A percentile compares a stretch with the other conserved stretches of the same genome.
phyloP scores from a whole-genome alignment of 1,140 invertebrate species.

The Homarus americanus region DNA sequence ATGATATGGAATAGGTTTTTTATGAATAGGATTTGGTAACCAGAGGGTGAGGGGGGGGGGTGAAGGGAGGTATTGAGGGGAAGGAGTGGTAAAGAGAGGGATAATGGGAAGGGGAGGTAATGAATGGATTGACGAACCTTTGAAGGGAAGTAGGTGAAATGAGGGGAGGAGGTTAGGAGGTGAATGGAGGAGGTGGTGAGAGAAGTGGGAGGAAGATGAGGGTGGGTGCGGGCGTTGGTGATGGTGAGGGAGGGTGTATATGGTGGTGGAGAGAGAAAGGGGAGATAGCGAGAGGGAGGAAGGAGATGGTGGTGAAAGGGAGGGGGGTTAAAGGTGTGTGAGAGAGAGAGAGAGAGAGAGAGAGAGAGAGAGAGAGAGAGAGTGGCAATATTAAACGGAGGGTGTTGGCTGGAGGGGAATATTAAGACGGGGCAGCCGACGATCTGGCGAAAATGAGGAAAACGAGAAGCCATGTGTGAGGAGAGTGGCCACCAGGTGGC shows the following conservation, averaged over 20 bases:
- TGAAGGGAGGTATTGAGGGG: too few relatives aligned
- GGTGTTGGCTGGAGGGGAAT: conserved; percentile 12
- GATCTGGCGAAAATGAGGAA: conserved; percentile 39
- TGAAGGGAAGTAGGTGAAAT: not conserved
- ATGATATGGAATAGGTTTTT: too few relatives aligned
- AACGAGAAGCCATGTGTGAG: conserved; percentile 34
- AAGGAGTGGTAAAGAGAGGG: too few relatives aligned
- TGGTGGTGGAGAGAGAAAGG: not conserved
- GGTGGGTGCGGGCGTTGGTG: not conserved
- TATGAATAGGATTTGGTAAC: too few relatives aligned
- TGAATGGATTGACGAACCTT: too few relatives aligned
- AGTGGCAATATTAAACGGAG: not conserved
- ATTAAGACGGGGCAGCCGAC: conserved; percentile 12
- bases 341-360: not conserved
- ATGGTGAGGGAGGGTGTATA: not conserved
- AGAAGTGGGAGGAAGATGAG: not conserved
- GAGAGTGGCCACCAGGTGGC: not conserved
- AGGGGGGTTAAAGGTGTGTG: not conserved
- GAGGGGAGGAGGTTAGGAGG: not conserved
- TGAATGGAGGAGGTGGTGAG: not conserved
- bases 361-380: not conserved
- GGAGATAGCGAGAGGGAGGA: not conserved
- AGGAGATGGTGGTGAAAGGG: not conserved
- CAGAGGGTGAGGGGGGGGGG: too few relatives aligned
- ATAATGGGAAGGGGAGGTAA: too few relatives aligned